These are phyloP conservation scores for Notodonta dromedarius DNA, from an alignment of 2,888 invertebrate genomes.

Conservation along the genomic window DNA sequence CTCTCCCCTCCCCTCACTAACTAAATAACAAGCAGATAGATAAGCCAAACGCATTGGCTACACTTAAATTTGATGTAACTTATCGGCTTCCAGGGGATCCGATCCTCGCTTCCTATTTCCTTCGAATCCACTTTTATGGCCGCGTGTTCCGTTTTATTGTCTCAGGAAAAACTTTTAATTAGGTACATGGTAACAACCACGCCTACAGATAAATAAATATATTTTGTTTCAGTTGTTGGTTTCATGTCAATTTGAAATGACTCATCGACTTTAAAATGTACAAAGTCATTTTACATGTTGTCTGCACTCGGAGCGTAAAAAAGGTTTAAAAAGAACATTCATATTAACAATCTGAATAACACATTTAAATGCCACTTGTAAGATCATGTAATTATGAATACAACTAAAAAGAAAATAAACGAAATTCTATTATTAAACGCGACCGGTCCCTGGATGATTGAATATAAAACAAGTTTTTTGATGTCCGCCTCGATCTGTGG, in stretches of 20 bases:
- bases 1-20: slow-evolving; percentile 45
- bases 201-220: slow-evolving; percentile 19
- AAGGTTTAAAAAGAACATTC: neutral
- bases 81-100: slow-evolving; percentile 32
- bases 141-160: slow-evolving; percentile 36
- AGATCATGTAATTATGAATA: slow-evolving; percentile 29
- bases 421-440: slow-evolving; percentile 34
- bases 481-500: slow-evolving; percentile 34
- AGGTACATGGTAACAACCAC: slow-evolving; percentile 27
- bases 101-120: slow-evolving; percentile 24
- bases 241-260: slow-evolving; percentile 23
- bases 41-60: slow-evolving; percentile 61
- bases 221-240: slow-evolving; percentile 23
- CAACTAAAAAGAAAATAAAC: slow-evolving; percentile 31
- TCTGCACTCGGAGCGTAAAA: neutral
- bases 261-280: slow-evolving; percentile 15
- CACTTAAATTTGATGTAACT: slow-evolving; percentile 53
- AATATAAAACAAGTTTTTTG: slow-evolving; percentile 46
- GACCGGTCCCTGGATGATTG: slow-evolving; percentile 36
- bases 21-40: slow-evolving; percentile 61
- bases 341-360: neutral
- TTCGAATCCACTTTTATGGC: slow-evolving; percentile 19
- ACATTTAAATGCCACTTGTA: slow-evolving; percentile 26
- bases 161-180: slow-evolving; percentile 47
- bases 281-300: slow-evolving; percentile 11